Evolutionary conservation across 2,797 vertebrate species (phyloP).

Genomic region (Gastrophryne carolinensis): DNA sequence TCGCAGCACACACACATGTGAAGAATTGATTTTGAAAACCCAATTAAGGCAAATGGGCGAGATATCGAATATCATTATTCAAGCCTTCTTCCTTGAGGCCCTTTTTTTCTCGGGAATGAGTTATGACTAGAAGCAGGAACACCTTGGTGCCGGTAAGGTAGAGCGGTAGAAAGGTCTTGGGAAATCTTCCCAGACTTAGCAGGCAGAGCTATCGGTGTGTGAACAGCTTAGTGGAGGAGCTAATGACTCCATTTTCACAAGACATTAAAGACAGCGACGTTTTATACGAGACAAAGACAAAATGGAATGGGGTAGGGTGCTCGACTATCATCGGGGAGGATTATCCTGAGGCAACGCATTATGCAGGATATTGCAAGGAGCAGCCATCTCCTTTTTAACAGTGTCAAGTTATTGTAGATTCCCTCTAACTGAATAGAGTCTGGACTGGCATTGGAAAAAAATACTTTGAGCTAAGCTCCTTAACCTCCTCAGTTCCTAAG

Average conservation of each 20-base stretch:
- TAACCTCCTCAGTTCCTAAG: too few species aligned
- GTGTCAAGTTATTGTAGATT: background rate
- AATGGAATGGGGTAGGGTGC: slow-evolving; percentile 9
- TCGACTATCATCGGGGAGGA: slow-evolving; percentile 23
- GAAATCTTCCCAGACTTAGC: slow-evolving; percentile 35
- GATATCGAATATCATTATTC: slow-evolving; percentile 49
- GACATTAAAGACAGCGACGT: slow-evolving; percentile 31
- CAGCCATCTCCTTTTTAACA: background rate
- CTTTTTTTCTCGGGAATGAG: slow-evolving; percentile 29
- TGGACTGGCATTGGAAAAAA: too few species aligned
- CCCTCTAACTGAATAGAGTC: too few species aligned
- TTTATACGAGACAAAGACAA: slow-evolving; percentile 12
- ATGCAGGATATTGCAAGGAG: background rate
- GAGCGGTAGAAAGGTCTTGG: background rate
- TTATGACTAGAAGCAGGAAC: slow-evolving; percentile 36
- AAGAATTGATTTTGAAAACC: slow-evolving; percentile 50
- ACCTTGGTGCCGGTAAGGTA: slow-evolving; percentile 34
- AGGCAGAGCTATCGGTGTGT: slow-evolving; percentile 22
- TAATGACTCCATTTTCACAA: slow-evolving; percentile 41
- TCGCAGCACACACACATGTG: slow-evolving; percentile 16
- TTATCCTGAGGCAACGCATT: slow-evolving; percentile 10
- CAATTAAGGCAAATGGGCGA: slow-evolving; percentile 46
- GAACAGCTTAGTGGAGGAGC: slow-evolving; percentile 1
- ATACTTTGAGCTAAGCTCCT: too few species aligned
- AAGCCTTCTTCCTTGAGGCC: slow-evolving; percentile 32